phyloP scores from a whole-genome alignment of 2,797 vertebrate genomes.

The Cyprinella venusta region DNA sequence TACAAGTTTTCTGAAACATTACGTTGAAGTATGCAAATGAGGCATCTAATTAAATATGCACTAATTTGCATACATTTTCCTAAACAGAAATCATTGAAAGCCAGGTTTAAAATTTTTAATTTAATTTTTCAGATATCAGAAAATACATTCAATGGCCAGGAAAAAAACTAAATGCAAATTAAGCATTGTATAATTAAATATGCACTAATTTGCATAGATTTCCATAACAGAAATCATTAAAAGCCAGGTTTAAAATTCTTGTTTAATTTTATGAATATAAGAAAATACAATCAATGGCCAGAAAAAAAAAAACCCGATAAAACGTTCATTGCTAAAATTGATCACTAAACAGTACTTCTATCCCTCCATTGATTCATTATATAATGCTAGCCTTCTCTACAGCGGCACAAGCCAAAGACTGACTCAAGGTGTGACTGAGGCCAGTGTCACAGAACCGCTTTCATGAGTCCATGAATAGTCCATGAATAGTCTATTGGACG shows the following conservation, averaged over 20 bases:
- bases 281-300: background rate
- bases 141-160: too few species aligned
- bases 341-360: background rate
- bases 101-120: too few species aligned
- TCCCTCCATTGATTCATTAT: background rate
- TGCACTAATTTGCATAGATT: background rate
- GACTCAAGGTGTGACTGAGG: constrained; percentile 9
- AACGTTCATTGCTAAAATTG: background rate
- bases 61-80: too few species aligned
- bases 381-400: constrained; percentile 6
- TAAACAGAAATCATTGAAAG: too few species aligned
- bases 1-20: background rate
- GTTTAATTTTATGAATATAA: background rate
- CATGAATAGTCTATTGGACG: constrained; percentile 35
- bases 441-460: constrained; percentile 26
- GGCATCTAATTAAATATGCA: too few species aligned
- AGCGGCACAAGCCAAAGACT: background rate
- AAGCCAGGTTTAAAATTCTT: background rate
- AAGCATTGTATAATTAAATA: background rate
- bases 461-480: constrained; percentile 45
- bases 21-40: background rate
- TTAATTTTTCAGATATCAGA: too few species aligned
- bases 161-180: background rate
- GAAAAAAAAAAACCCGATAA: too few species aligned
- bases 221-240: background rate